A percentile compares a stretch with the other conserved stretches of the same genome.
phyloP scores from a whole-genome alignment of 2,888 invertebrate species.

The Leistus spinibarbis region DNA sequence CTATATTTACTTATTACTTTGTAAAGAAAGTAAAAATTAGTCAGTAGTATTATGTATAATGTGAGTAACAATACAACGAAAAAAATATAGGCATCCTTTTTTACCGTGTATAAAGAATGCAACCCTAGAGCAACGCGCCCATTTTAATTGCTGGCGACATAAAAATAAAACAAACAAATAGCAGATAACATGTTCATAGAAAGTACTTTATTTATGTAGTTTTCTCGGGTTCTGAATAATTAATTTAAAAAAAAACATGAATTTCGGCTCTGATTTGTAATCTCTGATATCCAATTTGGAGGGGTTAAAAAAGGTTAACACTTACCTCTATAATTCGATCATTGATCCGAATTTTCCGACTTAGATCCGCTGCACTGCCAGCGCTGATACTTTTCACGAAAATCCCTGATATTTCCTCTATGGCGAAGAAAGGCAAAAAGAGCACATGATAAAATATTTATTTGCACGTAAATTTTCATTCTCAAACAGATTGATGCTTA shows the following conservation, averaged over 20 bases:
- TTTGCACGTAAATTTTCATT: background rate
- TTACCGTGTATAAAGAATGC: too few relatives aligned
- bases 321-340: conserved; percentile 91
- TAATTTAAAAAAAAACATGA: background rate
- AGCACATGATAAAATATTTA: background rate
- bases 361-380: conserved; percentile 93
- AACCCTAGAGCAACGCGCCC: too few relatives aligned
- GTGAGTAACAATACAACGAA: too few relatives aligned
- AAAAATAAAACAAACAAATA: too few relatives aligned
- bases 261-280: background rate
- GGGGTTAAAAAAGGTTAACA: conserved; percentile 16
- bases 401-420: conserved; percentile 98
- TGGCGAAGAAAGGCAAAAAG: background rate
- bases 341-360: conserved; percentile 90
- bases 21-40: too few relatives aligned
- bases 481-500: background rate
- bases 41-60: too few relatives aligned
- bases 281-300: background rate
- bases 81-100: too few relatives aligned
- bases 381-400: conserved; percentile 98
- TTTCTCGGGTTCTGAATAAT: background rate
- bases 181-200: background rate
- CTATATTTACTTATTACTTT: too few relatives aligned
- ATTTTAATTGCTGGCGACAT: too few relatives aligned
- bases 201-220: background rate